phyloP scores from a whole-genome alignment of 37 sponge, comb jelly and placozoan genomes.

The Chondrosia reniformis region DNA sequence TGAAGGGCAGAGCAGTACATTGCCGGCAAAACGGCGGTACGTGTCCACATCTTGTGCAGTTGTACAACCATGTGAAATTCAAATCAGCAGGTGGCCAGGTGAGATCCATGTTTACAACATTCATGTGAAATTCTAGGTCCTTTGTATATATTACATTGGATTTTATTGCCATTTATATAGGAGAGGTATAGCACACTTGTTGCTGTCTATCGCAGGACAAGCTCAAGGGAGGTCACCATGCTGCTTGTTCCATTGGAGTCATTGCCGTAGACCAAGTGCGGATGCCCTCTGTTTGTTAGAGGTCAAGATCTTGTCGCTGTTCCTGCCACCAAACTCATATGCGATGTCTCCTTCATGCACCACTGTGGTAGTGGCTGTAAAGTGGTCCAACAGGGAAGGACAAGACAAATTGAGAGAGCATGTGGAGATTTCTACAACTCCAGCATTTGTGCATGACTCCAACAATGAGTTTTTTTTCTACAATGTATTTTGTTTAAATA shows the following conservation, averaged over 20 bases:
- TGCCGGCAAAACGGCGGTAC: background rate
- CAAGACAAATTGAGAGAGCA: slow-evolving; percentile 2
- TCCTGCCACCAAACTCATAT: background rate
- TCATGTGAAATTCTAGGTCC: background rate
- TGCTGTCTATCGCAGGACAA: background rate
- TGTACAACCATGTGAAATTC: background rate
- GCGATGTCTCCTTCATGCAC: background rate
- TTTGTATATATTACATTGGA: slow-evolving; percentile 1
- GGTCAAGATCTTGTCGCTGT: background rate
- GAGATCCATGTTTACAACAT: background rate
- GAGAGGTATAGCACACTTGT: background rate
- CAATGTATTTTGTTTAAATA: background rate
- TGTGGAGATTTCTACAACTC: background rate
- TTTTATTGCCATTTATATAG: background rate
- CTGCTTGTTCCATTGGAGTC: slow-evolving; percentile 1
- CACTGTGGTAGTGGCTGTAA: background rate
- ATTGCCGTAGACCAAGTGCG: background rate
- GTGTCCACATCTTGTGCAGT: no score
- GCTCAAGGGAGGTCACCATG: slow-evolving; percentile 4
- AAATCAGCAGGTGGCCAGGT: background rate
- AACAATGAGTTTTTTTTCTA: background rate
- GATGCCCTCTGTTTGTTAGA: background rate
- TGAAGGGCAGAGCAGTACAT: background rate
- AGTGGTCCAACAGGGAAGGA: background rate
- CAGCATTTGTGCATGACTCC: background rate